Evolutionary conservation across 2,113 vertebrate species (phyloP), one percentile per base, ranked within the genome.

Genomic region (Melanotaenia duboulayi): DNA sequence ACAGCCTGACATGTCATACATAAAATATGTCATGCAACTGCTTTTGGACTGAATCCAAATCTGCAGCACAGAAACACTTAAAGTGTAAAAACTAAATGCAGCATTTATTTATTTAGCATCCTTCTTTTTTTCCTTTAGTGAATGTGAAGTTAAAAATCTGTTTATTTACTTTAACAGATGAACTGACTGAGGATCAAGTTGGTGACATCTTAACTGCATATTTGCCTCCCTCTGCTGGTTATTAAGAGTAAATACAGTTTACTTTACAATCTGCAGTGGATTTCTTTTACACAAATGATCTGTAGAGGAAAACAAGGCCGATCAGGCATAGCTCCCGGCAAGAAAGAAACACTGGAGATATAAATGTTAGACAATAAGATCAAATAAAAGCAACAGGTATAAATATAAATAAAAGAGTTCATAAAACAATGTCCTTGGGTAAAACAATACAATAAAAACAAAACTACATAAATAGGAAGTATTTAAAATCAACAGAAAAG

Each of bases 191-290:
- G 16, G 12, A 7, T 9, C 17, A 17, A 9, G 61, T 2, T n/a
- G 58, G 4, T 61, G n/a, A 13, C 9, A 3, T 22, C 39, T 48
- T 16, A 76, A 46, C 19, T 82, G 61, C 54, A 74, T 13, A 23
- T 66, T 39, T 84, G 70, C 50, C 61, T 51, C 54, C 83, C 52
- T 50, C 90, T 92, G 80, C 66, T 80, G 76, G 52, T 20, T 10
- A 9, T 46, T 25, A 11, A 4, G 17, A 25, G 13, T 7, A 39
- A 9, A 24, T 25, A 24, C 50, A 62, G 14, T 40, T 40, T 40
- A 0, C 0, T 13, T 49, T 3, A 13, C 28, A 12, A 8, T 40
- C 8, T 19, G 22, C 3, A 11, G 39, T 40, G 10, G 3, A 40
- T 28, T 28, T 6, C n/a, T 5, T 5, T 37, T 9, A 37, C 35